Base-by-base conservation (phyloP, 2,888 invertebrate species). In the Caenorhabditis japonica region DNA sequence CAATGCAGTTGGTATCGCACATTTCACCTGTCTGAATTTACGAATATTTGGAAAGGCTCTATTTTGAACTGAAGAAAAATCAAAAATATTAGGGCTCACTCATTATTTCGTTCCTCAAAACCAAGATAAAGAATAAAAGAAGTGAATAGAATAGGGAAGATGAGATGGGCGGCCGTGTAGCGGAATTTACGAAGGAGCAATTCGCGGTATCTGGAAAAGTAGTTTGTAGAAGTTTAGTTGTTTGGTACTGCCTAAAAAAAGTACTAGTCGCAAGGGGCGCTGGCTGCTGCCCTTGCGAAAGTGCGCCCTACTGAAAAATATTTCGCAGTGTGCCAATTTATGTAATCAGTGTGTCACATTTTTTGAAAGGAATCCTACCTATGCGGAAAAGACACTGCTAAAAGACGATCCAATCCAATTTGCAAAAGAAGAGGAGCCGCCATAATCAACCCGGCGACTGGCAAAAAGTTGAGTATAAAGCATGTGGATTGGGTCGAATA, bases 1-100 rank as follows among this genome's bases (percentile, higher is more conserved):
- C 21, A 76, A 51, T 10, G 72, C 69, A 19, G 72, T 60, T 17
- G 76, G 76, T 39, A 72, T 62, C 1, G 76, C 68, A 52, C 76
- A 76, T 30, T 62, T 61, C 17, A 72, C 64, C 25, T 56, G 46
- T 38, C 71, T 76, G 47, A 23, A 61, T 46, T 53, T 27, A 58
- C 51, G 53, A 47, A 60, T 44, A 44, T 51, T 59, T 47, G 19
- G 15, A 51, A 41, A n/a, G 34, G n/a, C 25, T 58, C 21, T 19
- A 17, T 33, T 34, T n/a, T 17, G 12, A 34, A 43, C 15, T 19
- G 56, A 36, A 30, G 25, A n/a, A 10, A 3, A 1, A 19, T 13
- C 38, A 47, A 59, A n/a, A n/a, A n/a, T n/a, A n/a, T n/a, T n/a
- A n/a, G n/a, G n/a, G n/a, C 70, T 36, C 51, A 70, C 70, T 56